Conservation (phyloP, 64 coral and sea anemone genomes). For the Porites australiensis region DNA sequence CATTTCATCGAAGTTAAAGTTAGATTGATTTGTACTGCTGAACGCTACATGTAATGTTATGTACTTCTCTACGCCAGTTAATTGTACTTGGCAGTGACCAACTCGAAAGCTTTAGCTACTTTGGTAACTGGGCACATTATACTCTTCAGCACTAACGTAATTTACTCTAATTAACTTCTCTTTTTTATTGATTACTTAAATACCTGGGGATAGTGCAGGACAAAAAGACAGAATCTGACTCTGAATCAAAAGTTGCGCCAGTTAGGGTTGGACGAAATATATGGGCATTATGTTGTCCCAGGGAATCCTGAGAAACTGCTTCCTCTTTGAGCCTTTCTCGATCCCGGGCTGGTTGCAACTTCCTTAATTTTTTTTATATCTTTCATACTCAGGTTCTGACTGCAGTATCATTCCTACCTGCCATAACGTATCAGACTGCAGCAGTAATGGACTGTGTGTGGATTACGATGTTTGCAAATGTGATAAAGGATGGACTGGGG, state of each 20-base stretch:
- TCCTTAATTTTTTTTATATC: not conserved
- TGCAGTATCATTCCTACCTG: constrained; percentile 57
- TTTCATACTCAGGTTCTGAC: constrained; percentile 7
- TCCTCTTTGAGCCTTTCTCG: not conserved
- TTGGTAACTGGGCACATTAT: no score
- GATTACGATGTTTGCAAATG: constrained; percentile 71
- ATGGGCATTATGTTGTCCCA: constrained; percentile 10
- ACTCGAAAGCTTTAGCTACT: no score
- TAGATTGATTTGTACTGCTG: no score
- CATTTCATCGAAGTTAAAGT: no score
- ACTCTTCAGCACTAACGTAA: no score
- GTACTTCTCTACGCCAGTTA: no score
- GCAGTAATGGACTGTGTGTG: constrained; percentile 54
- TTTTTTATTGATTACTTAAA: no score
- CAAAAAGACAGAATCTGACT: not conserved
- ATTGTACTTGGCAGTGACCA: no score
- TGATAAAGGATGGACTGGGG: constrained; percentile 60
- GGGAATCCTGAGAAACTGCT: not conserved
- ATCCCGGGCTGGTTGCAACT: not conserved
- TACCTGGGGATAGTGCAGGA: no score
- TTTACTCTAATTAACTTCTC: no score
- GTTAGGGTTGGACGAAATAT: constrained; percentile 6
- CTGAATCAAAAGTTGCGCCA: not conserved
- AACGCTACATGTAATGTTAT: no score
- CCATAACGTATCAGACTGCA: constrained; percentile 44